Evolutionary conservation across 2,888 invertebrate species (phyloP).

Genomic region (Aleiodes leptofemur): DNA sequence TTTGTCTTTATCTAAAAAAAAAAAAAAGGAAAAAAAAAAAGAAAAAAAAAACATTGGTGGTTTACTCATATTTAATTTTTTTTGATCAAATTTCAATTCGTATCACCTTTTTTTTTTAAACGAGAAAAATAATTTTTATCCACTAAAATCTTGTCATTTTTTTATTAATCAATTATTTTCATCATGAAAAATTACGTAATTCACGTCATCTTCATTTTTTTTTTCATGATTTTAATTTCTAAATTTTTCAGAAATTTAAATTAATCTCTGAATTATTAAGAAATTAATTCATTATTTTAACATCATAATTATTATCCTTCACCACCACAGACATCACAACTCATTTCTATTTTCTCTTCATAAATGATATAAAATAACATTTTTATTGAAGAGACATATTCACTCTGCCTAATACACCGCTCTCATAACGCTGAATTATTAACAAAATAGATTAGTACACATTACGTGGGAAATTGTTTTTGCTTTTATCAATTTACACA

Average conservation of each 20-base stretch:
- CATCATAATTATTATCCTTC: constrained; percentile 3
- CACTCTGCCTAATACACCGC: constrained; percentile 70
- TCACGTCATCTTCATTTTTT: constrained; percentile 41
- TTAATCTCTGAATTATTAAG: too few relatives aligned
- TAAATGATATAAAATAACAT: neutral
- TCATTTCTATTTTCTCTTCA: constrained; percentile 9
- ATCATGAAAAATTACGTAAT: constrained; percentile 30
- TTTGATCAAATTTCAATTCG: constrained; percentile 2
- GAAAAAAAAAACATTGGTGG: constrained; percentile 25
- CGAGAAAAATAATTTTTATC: constrained; percentile 35
- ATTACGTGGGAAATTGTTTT: neutral
- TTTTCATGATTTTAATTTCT: constrained; percentile 1
- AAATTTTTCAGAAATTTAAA: neutral
- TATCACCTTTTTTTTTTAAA: constrained; percentile 29
- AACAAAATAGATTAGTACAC: constrained; percentile 37
- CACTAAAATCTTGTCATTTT: neutral
- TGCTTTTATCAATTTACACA: constrained; percentile 3
- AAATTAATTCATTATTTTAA: neutral
- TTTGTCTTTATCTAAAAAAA: constrained; percentile 30
- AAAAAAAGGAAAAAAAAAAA: neutral
- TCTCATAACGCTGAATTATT: constrained; percentile 65
- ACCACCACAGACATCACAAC: constrained; percentile 22
- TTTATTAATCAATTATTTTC: neutral
- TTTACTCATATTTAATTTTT: constrained; percentile 11
- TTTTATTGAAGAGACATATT: constrained; percentile 53